Base-by-base conservation (phyloP, 2,113 vertebrate species). In the Lamprotornis superbus region DNA sequence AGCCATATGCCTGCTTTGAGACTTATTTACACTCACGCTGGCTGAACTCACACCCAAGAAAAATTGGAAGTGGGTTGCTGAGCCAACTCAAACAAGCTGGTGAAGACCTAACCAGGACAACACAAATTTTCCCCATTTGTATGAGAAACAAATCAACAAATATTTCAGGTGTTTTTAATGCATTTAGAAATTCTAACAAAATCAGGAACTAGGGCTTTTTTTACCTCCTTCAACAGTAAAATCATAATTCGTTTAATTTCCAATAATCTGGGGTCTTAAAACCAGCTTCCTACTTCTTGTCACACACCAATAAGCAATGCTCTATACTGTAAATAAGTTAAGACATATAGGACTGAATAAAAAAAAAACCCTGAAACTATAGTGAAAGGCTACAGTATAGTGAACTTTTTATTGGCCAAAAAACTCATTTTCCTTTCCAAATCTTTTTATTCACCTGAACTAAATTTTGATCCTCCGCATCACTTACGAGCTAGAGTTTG, bases 401-500 rank as follows among this genome's bases (percentile, higher is more conserved):
- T 15, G 27, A 92, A 52, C 25, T 53, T 52, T 46, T 30, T 14
- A n/a, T 24, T 63, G 35, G 33, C 50, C 53, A 60, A 25, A 49
- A 37, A 73, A 40, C 42, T 71, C 2, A 10, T 73, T 71, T 84
- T 74, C 64, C 42, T 94, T 85, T 59, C 76, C 20, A 71, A 21
- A 60, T 82, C 13, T 35, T 59, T 78, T 56, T 47, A 69, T 85
- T 93, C 84, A 91, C 10, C 70, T 85, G 78, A 83, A 56, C 70
- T 87, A 65, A 18, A 33, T 57, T 94, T 79, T 57, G 81, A 69
- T 75, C 61, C n/a, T 95, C 46, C 49, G 28, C 4, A 4, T 83
- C 90, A 83, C 88, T 96, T 90, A 94, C 13, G 3, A 91, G 78
- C 78, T 90, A 88, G 68, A 69, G 85, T 85, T 75, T 93, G 84